Evolutionary conservation across 2,888 invertebrate species (phyloP).

Genomic region (Itoplectis maculator): DNA sequence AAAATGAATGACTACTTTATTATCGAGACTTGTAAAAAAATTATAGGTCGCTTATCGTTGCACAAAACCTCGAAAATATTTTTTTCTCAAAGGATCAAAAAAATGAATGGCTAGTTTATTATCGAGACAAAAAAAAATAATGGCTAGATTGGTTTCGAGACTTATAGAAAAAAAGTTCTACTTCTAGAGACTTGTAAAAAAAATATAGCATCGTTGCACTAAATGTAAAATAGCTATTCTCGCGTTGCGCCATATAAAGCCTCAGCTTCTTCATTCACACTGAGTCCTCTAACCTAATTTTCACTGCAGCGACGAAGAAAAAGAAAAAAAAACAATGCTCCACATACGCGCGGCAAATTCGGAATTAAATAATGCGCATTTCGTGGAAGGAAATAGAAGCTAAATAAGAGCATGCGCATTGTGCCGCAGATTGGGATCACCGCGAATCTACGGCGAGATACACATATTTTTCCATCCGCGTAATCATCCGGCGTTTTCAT

Average conservation of each 20-base stretch:
- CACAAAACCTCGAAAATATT: too few species aligned
- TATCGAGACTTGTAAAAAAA: too few species aligned
- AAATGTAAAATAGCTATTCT: neutral
- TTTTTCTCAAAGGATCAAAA: too few species aligned
- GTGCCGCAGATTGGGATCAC: constrained; percentile 20
- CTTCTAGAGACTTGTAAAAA: too few species aligned
- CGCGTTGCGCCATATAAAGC: neutral
- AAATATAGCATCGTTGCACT: too few species aligned
- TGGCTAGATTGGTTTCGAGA: too few species aligned
- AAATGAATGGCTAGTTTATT: too few species aligned
- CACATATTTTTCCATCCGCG: constrained; percentile 17
- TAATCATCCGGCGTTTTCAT: constrained; percentile 25
- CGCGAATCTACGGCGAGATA: neutral
- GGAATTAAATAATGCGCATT: constrained; percentile 56
- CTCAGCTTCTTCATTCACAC: neutral
- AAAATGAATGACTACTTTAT: neutral
- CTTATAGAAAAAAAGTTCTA: too few species aligned
- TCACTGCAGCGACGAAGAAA: neutral
- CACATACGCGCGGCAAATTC: constrained; percentile 36
- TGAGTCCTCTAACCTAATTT: constrained; percentile 10
- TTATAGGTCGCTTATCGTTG: too few species aligned
- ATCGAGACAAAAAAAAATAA: too few species aligned
- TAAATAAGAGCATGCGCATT: constrained; percentile 14
- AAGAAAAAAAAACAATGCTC: constrained; percentile 43
- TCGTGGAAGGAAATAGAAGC: constrained; percentile 12